Evolutionary conservation across 1,140 invertebrate genomes (phyloP).

Genomic region (Lineus longissimus): DNA sequence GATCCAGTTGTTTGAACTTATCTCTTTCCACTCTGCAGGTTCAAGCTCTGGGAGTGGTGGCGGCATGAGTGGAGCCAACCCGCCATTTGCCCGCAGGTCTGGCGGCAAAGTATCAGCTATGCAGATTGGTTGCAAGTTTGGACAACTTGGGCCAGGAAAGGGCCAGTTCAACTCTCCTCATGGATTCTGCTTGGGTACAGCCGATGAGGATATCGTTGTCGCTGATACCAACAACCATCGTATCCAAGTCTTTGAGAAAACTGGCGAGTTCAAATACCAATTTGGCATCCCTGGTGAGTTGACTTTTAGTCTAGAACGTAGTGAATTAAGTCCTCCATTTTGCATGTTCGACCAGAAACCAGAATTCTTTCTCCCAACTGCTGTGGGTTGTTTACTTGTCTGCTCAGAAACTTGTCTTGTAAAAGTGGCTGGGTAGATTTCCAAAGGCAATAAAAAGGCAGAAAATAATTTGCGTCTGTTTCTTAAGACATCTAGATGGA

Average conservation of each 20-base stretch:
- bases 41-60: too few relatives aligned
- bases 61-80: not conserved
- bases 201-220: conserved; percentile 84
- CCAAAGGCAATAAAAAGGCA: too few relatives aligned
- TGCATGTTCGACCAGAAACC: too few relatives aligned
- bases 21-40: too few relatives aligned
- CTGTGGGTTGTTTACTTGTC: too few relatives aligned
- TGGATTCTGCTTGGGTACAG: conserved; percentile 87
- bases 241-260: conserved; percentile 87
- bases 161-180: conserved; percentile 95
- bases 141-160: conserved; percentile 82
- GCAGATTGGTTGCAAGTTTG: conserved; percentile 76
- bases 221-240: conserved; percentile 96
- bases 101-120: conserved; percentile 52
- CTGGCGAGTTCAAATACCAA: conserved; percentile 80
- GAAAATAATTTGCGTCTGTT: too few relatives aligned
- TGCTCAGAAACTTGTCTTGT: too few relatives aligned
- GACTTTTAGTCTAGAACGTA: not conserved
- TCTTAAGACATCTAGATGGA: not conserved
- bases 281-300: conserved; percentile 81
- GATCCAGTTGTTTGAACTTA: too few relatives aligned
- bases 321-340: not conserved
- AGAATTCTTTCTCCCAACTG: too few relatives aligned
- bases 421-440: too few relatives aligned
- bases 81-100: conserved; percentile 19